Percentiles rank a stretch among this genome's conserved stretches.
Evolutionary conservation across 2,888 invertebrate genomes (phyloP).

Genomic region (Aleiodes testaceus): DNA sequence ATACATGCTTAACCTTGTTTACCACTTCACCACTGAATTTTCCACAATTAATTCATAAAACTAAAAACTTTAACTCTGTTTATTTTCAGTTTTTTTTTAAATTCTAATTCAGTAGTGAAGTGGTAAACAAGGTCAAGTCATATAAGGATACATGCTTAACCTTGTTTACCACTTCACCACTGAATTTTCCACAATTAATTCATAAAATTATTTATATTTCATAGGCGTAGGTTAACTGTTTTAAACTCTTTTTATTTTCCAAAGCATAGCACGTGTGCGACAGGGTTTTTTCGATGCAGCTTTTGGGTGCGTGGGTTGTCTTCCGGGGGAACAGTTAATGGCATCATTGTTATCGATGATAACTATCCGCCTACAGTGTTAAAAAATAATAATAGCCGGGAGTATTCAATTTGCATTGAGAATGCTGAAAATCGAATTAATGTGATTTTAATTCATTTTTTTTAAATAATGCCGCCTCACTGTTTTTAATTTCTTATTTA

Average conservation of each 20-base stretch:
- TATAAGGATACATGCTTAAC: too few relatives aligned
- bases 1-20: too few relatives aligned
- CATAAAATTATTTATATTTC: not conserved
- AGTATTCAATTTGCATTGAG: not conserved
- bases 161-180: too few relatives aligned
- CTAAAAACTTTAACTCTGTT: too few relatives aligned
- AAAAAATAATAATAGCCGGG: not conserved
- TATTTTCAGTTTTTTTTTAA: too few relatives aligned
- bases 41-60: too few relatives aligned
- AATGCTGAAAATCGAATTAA: not conserved
- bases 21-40: too few relatives aligned
- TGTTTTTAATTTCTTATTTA: too few relatives aligned
- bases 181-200: too few relatives aligned
- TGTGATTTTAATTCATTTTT: not conserved
- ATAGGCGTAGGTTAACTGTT: conserved; percentile 10
- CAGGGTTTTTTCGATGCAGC: conserved; percentile 7
- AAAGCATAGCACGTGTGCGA: conserved; percentile 8
- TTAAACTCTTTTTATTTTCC: conserved; percentile 5
- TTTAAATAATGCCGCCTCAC: too few relatives aligned
- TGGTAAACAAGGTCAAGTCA: too few relatives aligned
- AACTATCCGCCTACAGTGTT: conserved; percentile 31
- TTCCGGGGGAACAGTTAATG: conserved; percentile 41
- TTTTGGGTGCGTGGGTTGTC: conserved; percentile 40
- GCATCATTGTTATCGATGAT: conserved; percentile 50
- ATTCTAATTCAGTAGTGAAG: too few relatives aligned